Base-by-base conservation (phyloP, 2,113 vertebrate genomes). In the Anhinga anhinga region DNA sequence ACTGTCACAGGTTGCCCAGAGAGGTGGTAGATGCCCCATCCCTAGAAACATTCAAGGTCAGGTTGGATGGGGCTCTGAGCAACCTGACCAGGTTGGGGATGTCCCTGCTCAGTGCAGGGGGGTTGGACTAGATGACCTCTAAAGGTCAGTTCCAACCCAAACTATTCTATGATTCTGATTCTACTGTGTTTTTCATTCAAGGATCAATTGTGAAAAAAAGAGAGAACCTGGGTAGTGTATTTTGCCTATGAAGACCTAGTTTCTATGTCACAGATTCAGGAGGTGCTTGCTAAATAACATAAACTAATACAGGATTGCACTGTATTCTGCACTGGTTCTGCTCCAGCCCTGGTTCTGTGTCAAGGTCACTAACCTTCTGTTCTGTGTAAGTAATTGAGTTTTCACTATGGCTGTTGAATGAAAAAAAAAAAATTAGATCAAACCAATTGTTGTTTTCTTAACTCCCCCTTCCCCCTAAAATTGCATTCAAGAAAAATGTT, bases 351-450 rank as follows among this genome's bases (percentile, higher is more conserved):
- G 62, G 47, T 36, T 88, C 47, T 88, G 17, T 88, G 67, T 90
- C 71, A 94, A 83, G 91, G 86, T 95, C 80, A 66, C 55, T 66
- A 92, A 88, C 82, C 49, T 88, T 65, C 74, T 76, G 29, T 77
- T 30, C 44, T 80, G 79, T 73, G 67, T 73, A 95, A 95, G 95
- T 83, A 96, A 95, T 83, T 90, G 80, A 93, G 88, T 95, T 95
- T 95, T 96, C 88, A 88, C 71, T 80, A 11, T 52, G 36, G 40
- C 15, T 83, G 30, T 49, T 49, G 49, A 44, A 90, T 53, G 14
- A 53, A 81, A 62, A 66, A 61, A 45, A 67, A 40, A 45, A 50
- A 78, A 45, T 21, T 13, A 55, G 10, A 91, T 78, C 63, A 73
- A 93, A 78, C 6, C 23, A 70, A 53, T 32, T 77, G 7, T 63